Conservation (phyloP, 2,888 invertebrate species). For the Lypha dubia region DNA sequence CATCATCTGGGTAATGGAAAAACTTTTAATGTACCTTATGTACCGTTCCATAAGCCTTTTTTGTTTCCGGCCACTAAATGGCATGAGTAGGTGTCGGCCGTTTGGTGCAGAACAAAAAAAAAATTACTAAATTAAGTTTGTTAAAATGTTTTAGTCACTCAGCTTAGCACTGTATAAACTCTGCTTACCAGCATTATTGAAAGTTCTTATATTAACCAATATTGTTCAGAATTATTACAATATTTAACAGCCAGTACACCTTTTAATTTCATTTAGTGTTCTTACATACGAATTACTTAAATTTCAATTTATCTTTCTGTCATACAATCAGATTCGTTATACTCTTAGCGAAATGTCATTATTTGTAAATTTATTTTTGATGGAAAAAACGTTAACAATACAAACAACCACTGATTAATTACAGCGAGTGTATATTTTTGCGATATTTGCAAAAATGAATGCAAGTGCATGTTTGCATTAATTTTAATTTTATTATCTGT, state of each 20-base stretch:
- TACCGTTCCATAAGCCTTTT: background rate
- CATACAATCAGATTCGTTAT: background rate
- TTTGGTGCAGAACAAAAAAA: too few relatives aligned
- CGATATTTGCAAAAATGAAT: conserved; percentile 1
- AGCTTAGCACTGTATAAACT: too few relatives aligned
- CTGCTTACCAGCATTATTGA: too few relatives aligned
- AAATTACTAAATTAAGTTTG: too few relatives aligned
- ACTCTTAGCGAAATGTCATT: background rate
- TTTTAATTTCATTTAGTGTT: too few relatives aligned
- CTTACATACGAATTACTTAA: too few relatives aligned
- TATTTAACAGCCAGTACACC: too few relatives aligned
- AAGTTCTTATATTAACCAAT: too few relatives aligned
- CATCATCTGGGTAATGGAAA: conserved; percentile 59
- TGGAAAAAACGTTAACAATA: background rate
- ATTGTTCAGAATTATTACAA: too few relatives aligned
- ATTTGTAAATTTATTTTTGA: background rate
- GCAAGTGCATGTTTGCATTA: conserved; percentile 62
- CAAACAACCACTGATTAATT: conserved; percentile 8
- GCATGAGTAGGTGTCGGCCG: background rate
- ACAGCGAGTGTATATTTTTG: conserved; percentile 51
- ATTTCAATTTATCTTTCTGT: too few relatives aligned
- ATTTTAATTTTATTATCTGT: conserved; percentile 69
- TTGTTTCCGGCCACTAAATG: too few relatives aligned
- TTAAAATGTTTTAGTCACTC: too few relatives aligned
- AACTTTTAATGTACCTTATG: conserved; percentile 61